Evolutionary conservation across 2,888 invertebrate genomes (phyloP).

Genomic region (Sinohyriopsis cumingii): DNA sequence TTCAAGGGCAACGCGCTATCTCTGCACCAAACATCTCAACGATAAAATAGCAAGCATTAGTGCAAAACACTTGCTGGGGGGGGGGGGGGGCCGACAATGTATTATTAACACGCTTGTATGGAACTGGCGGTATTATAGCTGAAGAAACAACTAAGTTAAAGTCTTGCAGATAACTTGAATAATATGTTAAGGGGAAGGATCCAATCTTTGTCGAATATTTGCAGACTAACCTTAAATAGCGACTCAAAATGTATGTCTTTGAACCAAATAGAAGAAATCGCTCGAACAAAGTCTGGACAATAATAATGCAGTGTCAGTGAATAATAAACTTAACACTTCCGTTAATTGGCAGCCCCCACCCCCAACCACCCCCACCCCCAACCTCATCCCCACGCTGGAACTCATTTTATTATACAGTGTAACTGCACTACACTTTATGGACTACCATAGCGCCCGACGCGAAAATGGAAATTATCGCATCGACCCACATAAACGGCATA

Average conservation of each 20-base stretch:
- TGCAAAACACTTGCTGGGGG: background rate
- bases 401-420: constrained; percentile 12
- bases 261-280: background rate
- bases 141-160: too few species aligned
- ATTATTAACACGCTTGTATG: too few species aligned
- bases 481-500: background rate
- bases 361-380: too few species aligned
- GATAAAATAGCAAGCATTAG: background rate
- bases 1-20: too few species aligned
- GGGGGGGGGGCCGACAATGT: too few species aligned
- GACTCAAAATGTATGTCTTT: background rate
- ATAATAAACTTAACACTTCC: background rate
- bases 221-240: background rate
- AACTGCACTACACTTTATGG: constrained; percentile 15
- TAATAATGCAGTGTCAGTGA: constrained; percentile 11
- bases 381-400: background rate
- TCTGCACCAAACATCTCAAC: background rate
- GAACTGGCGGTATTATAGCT: too few species aligned
- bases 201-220: background rate
- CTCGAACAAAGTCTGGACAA: constrained; percentile 12
- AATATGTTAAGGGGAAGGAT: background rate
- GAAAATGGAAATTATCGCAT: constrained; percentile 13
- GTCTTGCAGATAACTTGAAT: too few species aligned
- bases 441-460: constrained; percentile 16
- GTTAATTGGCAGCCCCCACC: background rate